These are phyloP conservation scores for Naso thynnoides DNA, from an alignment of 2,797 vertebrate species.

Conservation along the genomic window DNA sequence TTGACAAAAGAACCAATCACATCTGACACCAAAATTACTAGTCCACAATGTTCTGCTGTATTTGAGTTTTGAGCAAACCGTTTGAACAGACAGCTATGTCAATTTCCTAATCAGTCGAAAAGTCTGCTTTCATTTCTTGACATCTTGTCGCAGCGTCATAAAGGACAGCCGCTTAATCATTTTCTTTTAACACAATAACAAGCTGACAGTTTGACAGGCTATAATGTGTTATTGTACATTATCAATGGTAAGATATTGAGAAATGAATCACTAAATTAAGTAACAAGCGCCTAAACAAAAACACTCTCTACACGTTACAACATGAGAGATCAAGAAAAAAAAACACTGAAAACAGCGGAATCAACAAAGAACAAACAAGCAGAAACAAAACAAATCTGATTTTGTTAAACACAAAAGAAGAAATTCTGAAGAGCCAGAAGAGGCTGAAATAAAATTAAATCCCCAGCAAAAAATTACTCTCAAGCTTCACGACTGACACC, in stretches of 20 bases:
- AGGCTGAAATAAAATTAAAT: slow-evolving; percentile 31
- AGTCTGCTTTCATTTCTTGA: slow-evolving; percentile 67
- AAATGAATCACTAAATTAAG: slow-evolving; percentile 41
- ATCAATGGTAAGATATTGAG: slow-evolving; percentile 52
- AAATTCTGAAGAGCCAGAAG: slow-evolving; percentile 11
- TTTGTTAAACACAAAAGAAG: slow-evolving; percentile 6
- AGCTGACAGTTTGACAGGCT: slow-evolving; percentile 65
- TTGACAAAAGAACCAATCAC: slow-evolving; percentile 75
- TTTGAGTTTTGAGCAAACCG: slow-evolving; percentile 57
- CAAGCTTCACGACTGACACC: neutral
- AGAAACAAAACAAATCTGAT: neutral
- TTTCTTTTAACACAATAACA: slow-evolving; percentile 39
- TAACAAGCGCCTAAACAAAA: slow-evolving; percentile 23
- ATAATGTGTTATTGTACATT: slow-evolving; percentile 58
- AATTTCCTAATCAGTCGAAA: slow-evolving; percentile 68
- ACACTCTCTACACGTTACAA: slow-evolving; percentile 7
- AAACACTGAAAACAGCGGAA: slow-evolving; percentile 5
- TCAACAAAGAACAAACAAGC: neutral
- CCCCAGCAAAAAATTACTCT: slow-evolving; percentile 4
- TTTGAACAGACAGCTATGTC: slow-evolving; percentile 65
- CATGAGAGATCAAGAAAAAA: slow-evolving; percentile 15
- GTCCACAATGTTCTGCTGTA: slow-evolving; percentile 56
- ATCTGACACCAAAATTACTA: slow-evolving; percentile 75
- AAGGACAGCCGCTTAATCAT: slow-evolving; percentile 56
- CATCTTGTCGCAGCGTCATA: slow-evolving; percentile 53